phyloP scores from a whole-genome alignment of 2,113 vertebrate species.

The Mustela lutreola region DNA sequence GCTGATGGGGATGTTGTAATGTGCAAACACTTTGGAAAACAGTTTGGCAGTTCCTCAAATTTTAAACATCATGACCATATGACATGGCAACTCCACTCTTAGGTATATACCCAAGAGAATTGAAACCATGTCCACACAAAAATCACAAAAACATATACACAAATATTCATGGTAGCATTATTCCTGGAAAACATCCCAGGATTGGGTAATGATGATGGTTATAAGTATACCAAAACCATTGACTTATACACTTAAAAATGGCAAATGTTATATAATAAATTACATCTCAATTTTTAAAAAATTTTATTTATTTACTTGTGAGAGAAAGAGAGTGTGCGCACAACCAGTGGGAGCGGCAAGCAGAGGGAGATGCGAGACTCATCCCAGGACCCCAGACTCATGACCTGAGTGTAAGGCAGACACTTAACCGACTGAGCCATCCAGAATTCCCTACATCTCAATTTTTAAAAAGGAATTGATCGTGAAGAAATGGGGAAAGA shows the following conservation, averaged over 20 bases:
- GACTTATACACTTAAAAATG: not conserved
- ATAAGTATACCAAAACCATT: not conserved
- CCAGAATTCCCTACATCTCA: not conserved
- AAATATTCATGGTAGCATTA: not conserved
- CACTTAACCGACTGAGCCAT: not conserved
- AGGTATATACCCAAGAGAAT: not conserved
- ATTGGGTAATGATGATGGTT: not conserved
- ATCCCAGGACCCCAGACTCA: not conserved
- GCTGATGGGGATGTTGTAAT: not conserved
- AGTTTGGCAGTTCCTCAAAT: not conserved
- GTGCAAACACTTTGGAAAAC: not conserved
- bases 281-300: not conserved
- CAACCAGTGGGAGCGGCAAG: not conserved
- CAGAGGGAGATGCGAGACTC: not conserved
- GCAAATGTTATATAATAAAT: not conserved
- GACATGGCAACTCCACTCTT: not conserved
- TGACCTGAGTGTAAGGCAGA: not conserved
- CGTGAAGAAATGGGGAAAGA: not conserved
- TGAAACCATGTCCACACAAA: not conserved
- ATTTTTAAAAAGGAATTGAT: not conserved
- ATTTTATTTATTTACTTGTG: not conserved
- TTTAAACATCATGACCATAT: not conserved
- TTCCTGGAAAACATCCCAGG: not conserved
- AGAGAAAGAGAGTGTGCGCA: not conserved
- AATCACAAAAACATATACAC: not conserved